Base-by-base conservation (phyloP, 2,888 invertebrate species). In the Drosophila colorata region DNA sequence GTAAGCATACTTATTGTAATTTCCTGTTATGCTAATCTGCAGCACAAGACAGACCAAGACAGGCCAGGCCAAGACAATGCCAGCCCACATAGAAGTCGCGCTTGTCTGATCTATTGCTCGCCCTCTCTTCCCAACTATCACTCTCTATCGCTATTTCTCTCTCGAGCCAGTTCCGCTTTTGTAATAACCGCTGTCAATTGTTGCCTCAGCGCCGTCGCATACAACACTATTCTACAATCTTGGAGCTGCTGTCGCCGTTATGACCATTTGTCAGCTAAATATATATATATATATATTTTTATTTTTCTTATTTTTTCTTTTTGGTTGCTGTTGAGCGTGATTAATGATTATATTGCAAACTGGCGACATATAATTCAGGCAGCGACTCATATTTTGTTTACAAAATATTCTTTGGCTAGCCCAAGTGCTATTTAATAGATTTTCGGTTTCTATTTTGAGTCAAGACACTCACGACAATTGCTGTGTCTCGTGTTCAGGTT, bases 261-360 rank as follows among this genome's bases (percentile, higher is more conserved):
- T 84, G 78, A 69, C 74, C 57, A 88, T 86, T 87, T 87, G 88
- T 88, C 88, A 80, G 87, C 71, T 23, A 43, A 33, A 33, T 33
- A 33, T 13, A 13, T 33, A 13, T 33, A 13, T 33, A 33, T 70
- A 65, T 43, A 16, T 18, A 47, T 55, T 67, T 72, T 46, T 8
- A 8, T 28, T 8, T 1, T 28, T 25, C 7, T 7, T 6, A 25
- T 18, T 44, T 25, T 33, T 37, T 5, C 13, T 35, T 7, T 33
- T 33, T 33, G 13, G 33, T 33, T 13, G 33, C 13, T 18, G 31
- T 66, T 67, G 66, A 70, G 58, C 76, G 70, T 87, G 88, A 87
- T 87, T 87, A 87, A 87, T 87, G 86, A 81, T 33, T 28, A 76
- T 63, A 71, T 69, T 72, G 79, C 77, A 55, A 75, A 58, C 72